Evolutionary conservation across 2,888 invertebrate genomes (phyloP).

Genomic region (Tinea trinotella): DNA sequence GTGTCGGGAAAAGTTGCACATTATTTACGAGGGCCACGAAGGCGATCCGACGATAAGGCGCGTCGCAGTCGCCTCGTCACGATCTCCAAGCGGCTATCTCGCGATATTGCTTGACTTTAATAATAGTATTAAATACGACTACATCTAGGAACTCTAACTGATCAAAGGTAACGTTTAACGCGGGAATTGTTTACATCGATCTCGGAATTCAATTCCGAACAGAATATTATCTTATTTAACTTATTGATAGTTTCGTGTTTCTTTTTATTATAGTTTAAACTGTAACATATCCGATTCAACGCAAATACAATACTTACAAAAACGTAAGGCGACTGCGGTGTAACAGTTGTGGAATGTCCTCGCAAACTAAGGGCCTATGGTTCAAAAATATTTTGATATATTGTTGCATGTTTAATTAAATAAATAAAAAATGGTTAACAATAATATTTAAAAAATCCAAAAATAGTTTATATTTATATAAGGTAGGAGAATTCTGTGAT

Average conservation of each 20-base stretch:
- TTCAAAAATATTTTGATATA: no score
- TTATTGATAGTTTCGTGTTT: not conserved
- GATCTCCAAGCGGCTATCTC: conserved; percentile 56
- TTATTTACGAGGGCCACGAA: conserved; percentile 71
- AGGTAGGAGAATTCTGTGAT: no score
- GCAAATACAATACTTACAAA: no score
- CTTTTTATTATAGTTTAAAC: no score
- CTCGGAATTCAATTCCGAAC: not conserved
- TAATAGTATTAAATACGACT: conserved; percentile 34
- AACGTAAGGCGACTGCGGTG: no score
- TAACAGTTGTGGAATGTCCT: no score
- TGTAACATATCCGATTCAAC: no score
- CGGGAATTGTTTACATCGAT: conserved; percentile 9
- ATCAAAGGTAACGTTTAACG: conserved; percentile 11
- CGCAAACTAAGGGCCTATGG: no score
- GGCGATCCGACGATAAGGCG: conserved; percentile 67
- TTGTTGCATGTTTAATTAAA: no score
- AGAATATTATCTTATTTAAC: not conserved
- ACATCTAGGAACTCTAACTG: conserved; percentile 5
- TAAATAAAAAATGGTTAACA: no score
- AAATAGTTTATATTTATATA: no score
- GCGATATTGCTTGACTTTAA: conserved; percentile 55
- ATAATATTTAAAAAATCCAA: no score
- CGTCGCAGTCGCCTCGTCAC: conserved; percentile 69
- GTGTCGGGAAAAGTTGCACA: conserved; percentile 70